Conservation (phyloP, 2,113 vertebrate genomes). For the Myotis davidii region DNA sequence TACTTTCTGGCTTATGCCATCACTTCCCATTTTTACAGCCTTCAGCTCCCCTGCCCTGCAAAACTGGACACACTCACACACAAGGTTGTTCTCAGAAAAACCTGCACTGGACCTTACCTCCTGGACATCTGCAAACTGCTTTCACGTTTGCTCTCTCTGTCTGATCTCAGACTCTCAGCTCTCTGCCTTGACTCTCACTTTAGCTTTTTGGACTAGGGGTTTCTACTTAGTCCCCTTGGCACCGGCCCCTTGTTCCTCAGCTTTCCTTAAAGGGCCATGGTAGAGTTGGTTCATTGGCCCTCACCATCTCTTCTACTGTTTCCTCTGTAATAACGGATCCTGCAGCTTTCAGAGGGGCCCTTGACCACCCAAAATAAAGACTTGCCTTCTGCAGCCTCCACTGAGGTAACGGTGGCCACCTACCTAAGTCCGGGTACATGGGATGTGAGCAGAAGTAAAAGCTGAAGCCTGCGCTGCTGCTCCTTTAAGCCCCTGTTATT, state of each 20-base stretch:
- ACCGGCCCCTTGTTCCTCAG: neutral
- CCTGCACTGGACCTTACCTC: neutral
- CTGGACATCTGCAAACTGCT: neutral
- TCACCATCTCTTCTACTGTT: neutral
- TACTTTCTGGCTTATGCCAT: neutral
- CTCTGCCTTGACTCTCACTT: neutral
- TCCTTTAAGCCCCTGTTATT: neutral
- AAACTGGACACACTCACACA: neutral
- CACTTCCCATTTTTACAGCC: neutral
- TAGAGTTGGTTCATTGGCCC: neutral
- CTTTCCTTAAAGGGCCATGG: neutral
- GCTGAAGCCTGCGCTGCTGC: neutral
- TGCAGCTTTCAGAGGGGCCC: neutral
- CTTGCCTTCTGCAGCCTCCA: neutral
- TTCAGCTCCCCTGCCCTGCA: neutral
- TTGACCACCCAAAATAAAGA: neutral
- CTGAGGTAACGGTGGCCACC: neutral
- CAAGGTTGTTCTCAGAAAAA: neutral
- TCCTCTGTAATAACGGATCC: neutral
- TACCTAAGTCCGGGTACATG: neutral
- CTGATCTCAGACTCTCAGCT: neutral
- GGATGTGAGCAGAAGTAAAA: neutral
- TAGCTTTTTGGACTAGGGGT: neutral
- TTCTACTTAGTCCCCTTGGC: neutral
- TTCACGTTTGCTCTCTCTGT: neutral